These are phyloP conservation scores for Alloplasta piceator DNA, from an alignment of 2,888 invertebrate genomes.

Conservation along the genomic window DNA sequence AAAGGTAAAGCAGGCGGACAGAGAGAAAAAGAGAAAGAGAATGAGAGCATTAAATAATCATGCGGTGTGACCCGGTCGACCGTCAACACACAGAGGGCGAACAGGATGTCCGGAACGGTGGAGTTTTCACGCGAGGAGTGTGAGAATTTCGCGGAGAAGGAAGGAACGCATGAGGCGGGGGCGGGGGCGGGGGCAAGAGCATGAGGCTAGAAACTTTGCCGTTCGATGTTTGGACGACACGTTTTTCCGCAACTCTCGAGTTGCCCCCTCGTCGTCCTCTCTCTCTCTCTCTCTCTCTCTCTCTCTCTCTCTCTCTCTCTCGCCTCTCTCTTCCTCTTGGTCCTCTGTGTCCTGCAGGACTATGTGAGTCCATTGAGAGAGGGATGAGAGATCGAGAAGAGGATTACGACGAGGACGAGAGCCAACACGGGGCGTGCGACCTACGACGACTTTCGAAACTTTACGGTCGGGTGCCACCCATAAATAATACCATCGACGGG, in stretches of 20 bases:
- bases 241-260: constrained; percentile 59
- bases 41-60: constrained; percentile 56
- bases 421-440: constrained; percentile 61
- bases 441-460: constrained; percentile 62
- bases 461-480: constrained; percentile 64
- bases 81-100: constrained; percentile 29
- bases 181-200: constrained; percentile 3
- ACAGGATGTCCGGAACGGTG: constrained; percentile 16
- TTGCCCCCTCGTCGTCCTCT: constrained; percentile 15
- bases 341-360: background rate
- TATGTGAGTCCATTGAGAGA: constrained; percentile 21
- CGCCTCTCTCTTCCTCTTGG: background rate
- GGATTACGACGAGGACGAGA: constrained; percentile 57
- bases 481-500: constrained; percentile 64
- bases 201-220: constrained; percentile 59
- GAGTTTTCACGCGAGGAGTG: constrained; percentile 9
- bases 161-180: constrained; percentile 15
- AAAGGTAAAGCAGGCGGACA: constrained; percentile 4
- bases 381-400: constrained; percentile 55
- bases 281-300: background rate
- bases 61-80: constrained; percentile 53
- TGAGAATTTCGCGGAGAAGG: background rate
- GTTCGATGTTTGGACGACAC: constrained; percentile 64
- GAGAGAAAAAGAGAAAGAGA: constrained; percentile 25
- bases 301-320: background rate